Evolutionary conservation across 1,140 invertebrate genomes (phyloP).

Genomic region (Cydia fagiglandana): DNA sequence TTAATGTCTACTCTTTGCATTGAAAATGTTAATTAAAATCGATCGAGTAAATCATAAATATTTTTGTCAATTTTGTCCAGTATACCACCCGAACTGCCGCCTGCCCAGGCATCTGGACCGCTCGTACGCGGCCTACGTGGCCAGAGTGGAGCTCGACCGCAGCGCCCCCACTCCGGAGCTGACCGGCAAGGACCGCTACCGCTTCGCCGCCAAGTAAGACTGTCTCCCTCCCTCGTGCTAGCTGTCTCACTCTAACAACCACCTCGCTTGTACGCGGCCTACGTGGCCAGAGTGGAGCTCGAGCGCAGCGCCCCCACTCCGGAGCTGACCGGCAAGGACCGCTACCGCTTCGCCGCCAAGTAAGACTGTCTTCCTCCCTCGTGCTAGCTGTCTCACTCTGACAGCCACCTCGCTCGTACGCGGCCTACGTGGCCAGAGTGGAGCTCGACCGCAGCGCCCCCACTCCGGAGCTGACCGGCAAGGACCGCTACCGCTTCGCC

Average conservation of each 20-base stretch:
- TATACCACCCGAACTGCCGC: conserved; percentile 69
- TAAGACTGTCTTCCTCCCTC: conserved; percentile 35
- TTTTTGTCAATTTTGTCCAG: conserved; percentile 37
- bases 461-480: conserved; percentile 46
- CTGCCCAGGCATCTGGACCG: conserved; percentile 63
- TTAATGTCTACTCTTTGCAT: no score
- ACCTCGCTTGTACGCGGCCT: conserved; percentile 54
- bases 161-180: conserved; percentile 42
- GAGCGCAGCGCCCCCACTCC: conserved; percentile 35
- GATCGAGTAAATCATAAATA: no score
- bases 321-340: conserved; percentile 49
- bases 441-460: conserved; percentile 28
- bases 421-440: conserved; percentile 46
- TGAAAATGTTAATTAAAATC: no score
- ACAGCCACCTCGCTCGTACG: conserved; percentile 42
- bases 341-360: conserved; percentile 55
- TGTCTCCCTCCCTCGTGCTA: no score
- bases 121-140: conserved; percentile 57
- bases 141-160: conserved; percentile 35
- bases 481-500: conserved; percentile 54
- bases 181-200: conserved; percentile 52
- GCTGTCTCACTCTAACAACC: no score
- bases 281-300: conserved; percentile 44
- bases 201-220: conserved; percentile 53
- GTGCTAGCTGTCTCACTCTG: no score